These are phyloP conservation scores for Corythornis vintsioides DNA, from an alignment of 2,113 vertebrate genomes.

Conservation along the genomic window DNA sequence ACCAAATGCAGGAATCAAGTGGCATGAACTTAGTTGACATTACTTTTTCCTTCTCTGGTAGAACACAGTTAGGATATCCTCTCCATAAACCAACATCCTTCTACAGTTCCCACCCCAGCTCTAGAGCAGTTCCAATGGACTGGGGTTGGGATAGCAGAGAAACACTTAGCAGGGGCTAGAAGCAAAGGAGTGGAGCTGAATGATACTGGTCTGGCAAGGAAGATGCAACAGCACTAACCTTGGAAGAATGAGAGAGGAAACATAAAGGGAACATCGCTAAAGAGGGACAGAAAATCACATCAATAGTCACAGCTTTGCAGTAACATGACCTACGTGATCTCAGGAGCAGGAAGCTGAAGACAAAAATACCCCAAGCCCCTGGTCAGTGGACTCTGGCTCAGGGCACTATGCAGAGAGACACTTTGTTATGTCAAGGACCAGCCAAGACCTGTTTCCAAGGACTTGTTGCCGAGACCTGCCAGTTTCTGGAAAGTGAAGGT, in stretches of 20 bases:
- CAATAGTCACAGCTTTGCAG: not conserved
- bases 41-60: not conserved
- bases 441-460: not conserved
- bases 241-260: not conserved
- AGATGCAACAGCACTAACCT: not conserved
- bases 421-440: not conserved
- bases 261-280: accelerated
- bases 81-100: not conserved
- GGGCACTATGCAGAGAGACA: accelerated
- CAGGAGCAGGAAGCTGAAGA: not conserved
- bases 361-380: too few species aligned
- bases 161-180: not conserved
- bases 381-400: not conserved
- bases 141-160: not conserved
- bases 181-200: not conserved
- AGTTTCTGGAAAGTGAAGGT: not conserved
- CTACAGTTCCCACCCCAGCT: not conserved
- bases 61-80: not conserved
- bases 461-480: accelerated
- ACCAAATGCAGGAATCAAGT: not conserved
- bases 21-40: accelerated
- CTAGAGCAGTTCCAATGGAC: not conserved
- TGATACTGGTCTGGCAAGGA: not conserved
- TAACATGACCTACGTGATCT: accelerated
- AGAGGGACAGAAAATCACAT: not conserved